Evolutionary conservation across 2,113 vertebrate species (phyloP).

Genomic region (Semicossyphus pulcher): DNA sequence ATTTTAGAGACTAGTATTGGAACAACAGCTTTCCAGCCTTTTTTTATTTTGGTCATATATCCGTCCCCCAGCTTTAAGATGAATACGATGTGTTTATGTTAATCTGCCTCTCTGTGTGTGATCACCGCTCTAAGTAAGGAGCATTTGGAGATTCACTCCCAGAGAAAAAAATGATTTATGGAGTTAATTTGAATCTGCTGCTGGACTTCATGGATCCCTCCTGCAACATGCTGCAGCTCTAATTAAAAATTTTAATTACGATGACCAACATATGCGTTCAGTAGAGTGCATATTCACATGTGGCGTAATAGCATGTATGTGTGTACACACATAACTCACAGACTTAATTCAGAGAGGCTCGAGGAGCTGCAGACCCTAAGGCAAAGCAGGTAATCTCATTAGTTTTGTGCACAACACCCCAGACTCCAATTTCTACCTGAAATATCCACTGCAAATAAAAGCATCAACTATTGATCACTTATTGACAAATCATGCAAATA

Average conservation of each 20-base stretch:
- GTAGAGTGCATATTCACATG: constrained; percentile 2
- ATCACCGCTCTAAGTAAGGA: neutral
- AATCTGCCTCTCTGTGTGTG: neutral
- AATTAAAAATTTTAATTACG: constrained; percentile 59
- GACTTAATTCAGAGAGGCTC: neutral
- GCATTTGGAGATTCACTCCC: constrained; percentile 27
- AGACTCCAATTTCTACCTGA: neutral
- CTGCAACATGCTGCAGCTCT: constrained; percentile 35
- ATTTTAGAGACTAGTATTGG: no score
- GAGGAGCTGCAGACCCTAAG: constrained; percentile 10
- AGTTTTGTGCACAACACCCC: constrained; percentile 25
- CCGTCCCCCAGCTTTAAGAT: neutral
- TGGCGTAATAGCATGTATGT: neutral
- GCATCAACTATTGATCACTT: neutral
- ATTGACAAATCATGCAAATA: neutral
- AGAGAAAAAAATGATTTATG: constrained; percentile 36
- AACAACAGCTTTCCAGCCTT: neutral
- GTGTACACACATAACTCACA: constrained; percentile 27
- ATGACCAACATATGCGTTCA: constrained; percentile 48
- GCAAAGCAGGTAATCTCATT: constrained; percentile 53
- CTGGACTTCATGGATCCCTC: constrained; percentile 3
- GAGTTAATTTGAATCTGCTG: constrained; percentile 45
- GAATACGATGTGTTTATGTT: neutral
- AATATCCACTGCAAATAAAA: neutral
- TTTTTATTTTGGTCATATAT: neutral